phyloP scores from a whole-genome alignment of 2,797 vertebrate species.

The Todus mexicanus region DNA sequence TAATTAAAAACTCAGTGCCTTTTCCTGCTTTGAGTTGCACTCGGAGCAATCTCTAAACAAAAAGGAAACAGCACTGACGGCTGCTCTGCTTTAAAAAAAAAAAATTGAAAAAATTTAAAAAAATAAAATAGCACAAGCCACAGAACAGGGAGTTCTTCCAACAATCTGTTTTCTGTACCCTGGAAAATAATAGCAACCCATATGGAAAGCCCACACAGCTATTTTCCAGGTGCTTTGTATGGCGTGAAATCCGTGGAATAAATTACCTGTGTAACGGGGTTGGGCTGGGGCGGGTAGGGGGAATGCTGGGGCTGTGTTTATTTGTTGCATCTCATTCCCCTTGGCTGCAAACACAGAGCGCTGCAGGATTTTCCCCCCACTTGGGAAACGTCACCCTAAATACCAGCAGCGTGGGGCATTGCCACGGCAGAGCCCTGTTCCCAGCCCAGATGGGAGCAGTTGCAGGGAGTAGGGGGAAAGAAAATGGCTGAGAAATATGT shows the following conservation, averaged over 20 bases:
- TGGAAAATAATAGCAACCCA: slow-evolving; percentile 47
- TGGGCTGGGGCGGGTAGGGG: too few relatives aligned
- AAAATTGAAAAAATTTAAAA: background rate
- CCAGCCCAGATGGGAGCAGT: background rate
- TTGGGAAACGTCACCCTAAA: background rate
- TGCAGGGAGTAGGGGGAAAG: too few relatives aligned
- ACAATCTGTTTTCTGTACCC: slow-evolving; percentile 48
- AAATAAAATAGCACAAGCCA: slow-evolving; percentile 7
- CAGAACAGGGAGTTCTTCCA: slow-evolving; percentile 59
- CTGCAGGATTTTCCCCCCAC: background rate
- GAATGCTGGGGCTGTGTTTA: background rate
- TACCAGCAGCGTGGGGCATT: background rate
- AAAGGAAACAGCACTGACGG: slow-evolving; percentile 18
- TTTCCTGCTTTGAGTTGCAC: background rate
- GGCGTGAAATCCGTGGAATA: background rate
- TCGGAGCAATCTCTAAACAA: background rate
- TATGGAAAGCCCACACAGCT: slow-evolving; percentile 55
- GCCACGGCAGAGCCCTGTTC: background rate
- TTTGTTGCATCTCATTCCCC: background rate
- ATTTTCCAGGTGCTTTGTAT: slow-evolving; percentile 45
- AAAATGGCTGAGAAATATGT: background rate
- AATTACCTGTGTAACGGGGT: background rate
- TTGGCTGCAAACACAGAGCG: background rate
- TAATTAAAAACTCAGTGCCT: slow-evolving; percentile 8
- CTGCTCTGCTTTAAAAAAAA: background rate